Conservation (phyloP, 2,797 vertebrate genomes). For the Odontamblyopus rebecca region DNA sequence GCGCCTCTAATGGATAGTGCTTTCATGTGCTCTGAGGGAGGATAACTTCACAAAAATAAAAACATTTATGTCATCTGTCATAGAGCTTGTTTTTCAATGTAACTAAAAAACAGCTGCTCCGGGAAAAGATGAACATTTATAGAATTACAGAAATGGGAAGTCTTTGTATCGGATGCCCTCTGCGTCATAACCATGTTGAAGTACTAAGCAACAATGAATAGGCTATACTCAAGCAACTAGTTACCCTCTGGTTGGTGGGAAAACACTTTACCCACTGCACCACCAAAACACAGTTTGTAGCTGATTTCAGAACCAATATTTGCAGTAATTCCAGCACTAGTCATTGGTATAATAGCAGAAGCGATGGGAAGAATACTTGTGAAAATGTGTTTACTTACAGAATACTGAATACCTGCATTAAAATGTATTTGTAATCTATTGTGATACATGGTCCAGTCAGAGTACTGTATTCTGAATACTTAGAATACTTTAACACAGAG, state of each 20-base stretch:
- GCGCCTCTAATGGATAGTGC: constrained; percentile 2
- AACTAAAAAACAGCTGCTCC: not conserved
- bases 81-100: not conserved
- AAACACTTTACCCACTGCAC: not conserved
- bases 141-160: not conserved
- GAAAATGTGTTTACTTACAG: too few species aligned
- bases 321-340: not conserved
- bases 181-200: too few species aligned
- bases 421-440: too few species aligned
- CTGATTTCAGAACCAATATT: not conserved
- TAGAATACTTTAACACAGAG: too few species aligned
- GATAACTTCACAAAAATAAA: constrained; percentile 9
- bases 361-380: too few species aligned
- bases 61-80: constrained; percentile 9
- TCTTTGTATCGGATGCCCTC: not conserved
- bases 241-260: too few species aligned
- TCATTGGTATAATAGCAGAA: not conserved
- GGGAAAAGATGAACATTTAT: not conserved
- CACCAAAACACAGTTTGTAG: too few species aligned
- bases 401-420: too few species aligned
- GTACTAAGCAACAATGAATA: too few species aligned
- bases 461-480: too few species aligned
- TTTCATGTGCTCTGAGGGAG: constrained; percentile 13
- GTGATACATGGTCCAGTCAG: too few species aligned
- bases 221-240: too few species aligned